These are phyloP conservation scores for Gymnogyps californianus DNA, from an alignment of 2,113 vertebrate genomes.

Conservation along the genomic window DNA sequence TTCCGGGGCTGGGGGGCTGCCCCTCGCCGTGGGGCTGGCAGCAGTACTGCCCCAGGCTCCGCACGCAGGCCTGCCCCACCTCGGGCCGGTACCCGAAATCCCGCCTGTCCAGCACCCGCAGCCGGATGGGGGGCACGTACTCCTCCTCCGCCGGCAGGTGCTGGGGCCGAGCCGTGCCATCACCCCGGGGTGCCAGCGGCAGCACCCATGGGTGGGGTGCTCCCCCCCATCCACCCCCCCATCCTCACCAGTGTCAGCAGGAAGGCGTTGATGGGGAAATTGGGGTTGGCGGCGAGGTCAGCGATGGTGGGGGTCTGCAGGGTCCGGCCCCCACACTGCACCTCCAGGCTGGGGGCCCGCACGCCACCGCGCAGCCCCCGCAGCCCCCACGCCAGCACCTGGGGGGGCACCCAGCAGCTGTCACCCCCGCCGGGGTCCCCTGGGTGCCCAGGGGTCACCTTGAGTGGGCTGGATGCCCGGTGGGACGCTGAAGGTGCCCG, in stretches of 20 bases:
- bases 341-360: conserved; percentile 48
- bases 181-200: background rate
- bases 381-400: conserved; percentile 76
- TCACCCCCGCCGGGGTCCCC: background rate
- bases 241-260: conserved; percentile 63
- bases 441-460: background rate
- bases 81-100: conserved; percentile 19
- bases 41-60: conserved; percentile 34
- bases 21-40: conserved; percentile 15
- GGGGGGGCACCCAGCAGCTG: background rate
- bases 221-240: no score
- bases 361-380: conserved; percentile 49
- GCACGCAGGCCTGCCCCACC: conserved; percentile 58
- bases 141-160: conserved; percentile 58
- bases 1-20: background rate
- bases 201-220: background rate
- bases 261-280: conserved; percentile 58
- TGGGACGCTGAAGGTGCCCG: background rate
- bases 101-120: conserved; percentile 63
- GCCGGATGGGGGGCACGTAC: conserved; percentile 33
- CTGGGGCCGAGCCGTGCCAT: background rate
- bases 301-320: conserved; percentile 52
- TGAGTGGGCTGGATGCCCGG: background rate
- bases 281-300: conserved; percentile 55
- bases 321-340: conserved; percentile 61